Base-by-base conservation (phyloP, 1,140 invertebrate species). In the Drosophila fuyamai region DNA sequence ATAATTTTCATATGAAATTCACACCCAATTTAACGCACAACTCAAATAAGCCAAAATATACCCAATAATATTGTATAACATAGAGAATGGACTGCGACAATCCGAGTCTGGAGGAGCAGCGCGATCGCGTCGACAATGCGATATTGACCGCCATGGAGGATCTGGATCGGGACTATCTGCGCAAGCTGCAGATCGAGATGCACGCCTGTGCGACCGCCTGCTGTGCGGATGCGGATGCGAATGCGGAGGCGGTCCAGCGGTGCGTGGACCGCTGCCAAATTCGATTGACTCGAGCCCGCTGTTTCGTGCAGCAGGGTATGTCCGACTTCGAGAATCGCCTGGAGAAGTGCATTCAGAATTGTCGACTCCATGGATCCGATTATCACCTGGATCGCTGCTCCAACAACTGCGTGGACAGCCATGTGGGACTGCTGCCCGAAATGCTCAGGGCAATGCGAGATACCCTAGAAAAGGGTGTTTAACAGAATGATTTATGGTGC, bases 151-250 rank as follows among this genome's bases (percentile, higher is more conserved):
- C 97, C 61, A 93, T 97, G 12, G 95, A 97, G 84, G 95, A 96
- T 59, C 92, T 98, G 61, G 97, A 98, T 89, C 94, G 94, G 78
- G 94, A 94, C 61, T 94, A 95, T 93, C 93, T 98, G 40, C 93
- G 97, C 70, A 96, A 95, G 93, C 96, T 98, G 94, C 97, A 98
- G 95, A 96, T 97, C 65, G 94, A 96, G 62, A 98, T 98, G 97
- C 96, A 97, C 84, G 94, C 94, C 70, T 98, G 97, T 94, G 96
- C 97, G 38, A 95, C 96, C 1, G 95, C 94, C 67, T 98, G 97
- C 89, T 98, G 97, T 92, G 95, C 97, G 66, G 95, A 97, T 92
- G 92, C 92, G 46, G 93, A 93, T 12, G 93, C 93, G 1, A 95
- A 95, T 4, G 93, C 97, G 54, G 95, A 97, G 78, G 94, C 95